phyloP scores from a whole-genome alignment of 2,888 invertebrate species.

The Catocala sponsa region DNA sequence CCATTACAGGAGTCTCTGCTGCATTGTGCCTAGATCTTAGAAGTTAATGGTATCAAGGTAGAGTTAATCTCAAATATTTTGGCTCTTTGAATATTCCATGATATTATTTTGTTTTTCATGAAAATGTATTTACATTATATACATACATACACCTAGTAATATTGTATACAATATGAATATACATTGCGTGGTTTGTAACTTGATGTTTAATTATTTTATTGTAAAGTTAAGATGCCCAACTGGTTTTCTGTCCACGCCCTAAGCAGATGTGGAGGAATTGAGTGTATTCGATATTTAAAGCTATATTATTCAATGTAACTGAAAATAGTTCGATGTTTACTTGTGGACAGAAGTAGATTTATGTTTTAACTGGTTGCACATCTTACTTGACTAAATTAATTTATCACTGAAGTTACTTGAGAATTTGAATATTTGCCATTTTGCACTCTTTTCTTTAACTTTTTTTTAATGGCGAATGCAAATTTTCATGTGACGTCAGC shows the following conservation, averaged over 20 bases:
- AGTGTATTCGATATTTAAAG: constrained; percentile 62
- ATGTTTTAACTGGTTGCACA: constrained; percentile 80
- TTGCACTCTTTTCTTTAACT: constrained; percentile 67
- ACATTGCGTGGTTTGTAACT: constrained; percentile 88
- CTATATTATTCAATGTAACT: constrained; percentile 58
- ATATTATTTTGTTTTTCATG: constrained; percentile 88
- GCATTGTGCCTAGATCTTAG: constrained; percentile 89
- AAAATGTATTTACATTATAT: constrained; percentile 88
- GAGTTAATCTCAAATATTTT: constrained; percentile 88
- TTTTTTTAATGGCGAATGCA: constrained; percentile 66
- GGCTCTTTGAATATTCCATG: constrained; percentile 88
- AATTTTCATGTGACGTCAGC: constrained; percentile 79
- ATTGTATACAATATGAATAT: constrained; percentile 85
- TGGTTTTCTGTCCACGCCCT: constrained; percentile 74
- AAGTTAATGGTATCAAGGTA: constrained; percentile 88
- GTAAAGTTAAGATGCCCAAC: constrained; percentile 85
- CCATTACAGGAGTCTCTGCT: constrained; percentile 88
- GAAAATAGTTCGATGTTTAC: constrained; percentile 56
- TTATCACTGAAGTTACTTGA: constrained; percentile 78
- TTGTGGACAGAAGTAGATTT: constrained; percentile 71
- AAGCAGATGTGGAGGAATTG: constrained; percentile 70
- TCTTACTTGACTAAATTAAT: constrained; percentile 84
- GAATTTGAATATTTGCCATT: constrained; percentile 70
- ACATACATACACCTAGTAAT: constrained; percentile 87
- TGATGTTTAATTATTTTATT: constrained; percentile 86